Evolutionary conservation across 2,888 invertebrate genomes (phyloP).

Genomic region (Scaptomyza parva): DNA sequence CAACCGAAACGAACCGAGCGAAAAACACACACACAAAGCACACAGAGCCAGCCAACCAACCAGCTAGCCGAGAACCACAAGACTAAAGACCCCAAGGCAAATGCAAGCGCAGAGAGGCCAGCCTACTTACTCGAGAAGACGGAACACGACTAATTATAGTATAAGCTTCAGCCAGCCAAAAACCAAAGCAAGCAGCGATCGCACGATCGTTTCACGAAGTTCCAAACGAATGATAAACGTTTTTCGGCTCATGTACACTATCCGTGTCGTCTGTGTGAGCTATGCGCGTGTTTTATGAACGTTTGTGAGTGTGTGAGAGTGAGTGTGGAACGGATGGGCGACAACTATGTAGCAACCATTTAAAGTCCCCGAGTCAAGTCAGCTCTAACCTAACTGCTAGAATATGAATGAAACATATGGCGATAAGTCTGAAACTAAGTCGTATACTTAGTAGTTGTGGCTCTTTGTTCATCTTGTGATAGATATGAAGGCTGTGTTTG

Average conservation of each 20-base stretch:
- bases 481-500: slow-evolving; percentile 44
- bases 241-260: slow-evolving; percentile 60
- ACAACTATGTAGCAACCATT: slow-evolving; percentile 64
- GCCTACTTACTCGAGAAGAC: slow-evolving; percentile 85
- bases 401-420: slow-evolving; percentile 57
- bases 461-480: slow-evolving; percentile 31
- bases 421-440: slow-evolving; percentile 62
- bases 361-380: slow-evolving; percentile 29
- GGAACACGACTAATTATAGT: slow-evolving; percentile 85
- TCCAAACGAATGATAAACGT: slow-evolving; percentile 22
- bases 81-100: slow-evolving; percentile 40
- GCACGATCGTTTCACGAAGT: slow-evolving; percentile 32
- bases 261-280: slow-evolving; percentile 62
- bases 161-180: slow-evolving; percentile 81
- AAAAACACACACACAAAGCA: slow-evolving; percentile 34
- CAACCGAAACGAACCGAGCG: slow-evolving; percentile 73
- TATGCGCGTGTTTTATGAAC: slow-evolving; percentile 1
- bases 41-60: slow-evolving; percentile 29
- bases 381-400: slow-evolving; percentile 55
- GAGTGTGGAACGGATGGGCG: slow-evolving; percentile 59
- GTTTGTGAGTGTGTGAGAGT: slow-evolving; percentile 21
- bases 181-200: slow-evolving; percentile 55
- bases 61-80: slow-evolving; percentile 40
- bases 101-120: slow-evolving; percentile 60
- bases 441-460: slow-evolving; percentile 14